phyloP scores from a whole-genome alignment of 2,888 invertebrate genomes.

The Scaptomyza parva region DNA sequence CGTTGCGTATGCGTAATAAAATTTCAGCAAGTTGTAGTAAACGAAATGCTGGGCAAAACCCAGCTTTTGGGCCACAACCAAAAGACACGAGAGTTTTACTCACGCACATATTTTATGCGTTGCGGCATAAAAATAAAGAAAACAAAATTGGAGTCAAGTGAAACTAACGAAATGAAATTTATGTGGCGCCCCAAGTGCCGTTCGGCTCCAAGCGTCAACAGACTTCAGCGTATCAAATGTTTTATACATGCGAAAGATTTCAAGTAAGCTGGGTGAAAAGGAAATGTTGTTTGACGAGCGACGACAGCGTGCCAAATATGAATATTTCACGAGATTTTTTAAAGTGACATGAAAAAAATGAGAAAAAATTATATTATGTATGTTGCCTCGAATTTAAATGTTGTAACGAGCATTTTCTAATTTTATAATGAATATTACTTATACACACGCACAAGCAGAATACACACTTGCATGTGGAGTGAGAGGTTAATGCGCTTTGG shows the following conservation, averaged over 20 bases:
- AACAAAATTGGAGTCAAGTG: conserved; percentile 29
- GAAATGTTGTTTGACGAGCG: conserved; percentile 2
- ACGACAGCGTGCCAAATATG: conserved; percentile 12
- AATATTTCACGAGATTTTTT: conserved; percentile 40
- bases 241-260: conserved; percentile 3
- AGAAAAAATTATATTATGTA: conserved; percentile 51
- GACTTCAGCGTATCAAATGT: conserved; percentile 23
- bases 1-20: conserved; percentile 67
- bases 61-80: not conserved
- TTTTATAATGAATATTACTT: conserved; percentile 67
- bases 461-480: conserved; percentile 8
- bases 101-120: conserved; percentile 36
- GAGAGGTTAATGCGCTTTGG: conserved; percentile 31
- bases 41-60: conserved; percentile 8
- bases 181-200: conserved; percentile 30
- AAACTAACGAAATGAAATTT: conserved; percentile 72
- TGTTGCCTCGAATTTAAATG: conserved; percentile 47
- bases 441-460: conserved; percentile 22
- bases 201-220: conserved; percentile 9
- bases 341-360: conserved; percentile 18
- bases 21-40: conserved; percentile 22
- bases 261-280: conserved; percentile 1
- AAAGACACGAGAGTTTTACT: conserved; percentile 2
- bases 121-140: conserved; percentile 31
- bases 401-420: conserved; percentile 45